Conservation (phyloP, 1,140 invertebrate species). For the Chionoecetes opilio region DNA sequence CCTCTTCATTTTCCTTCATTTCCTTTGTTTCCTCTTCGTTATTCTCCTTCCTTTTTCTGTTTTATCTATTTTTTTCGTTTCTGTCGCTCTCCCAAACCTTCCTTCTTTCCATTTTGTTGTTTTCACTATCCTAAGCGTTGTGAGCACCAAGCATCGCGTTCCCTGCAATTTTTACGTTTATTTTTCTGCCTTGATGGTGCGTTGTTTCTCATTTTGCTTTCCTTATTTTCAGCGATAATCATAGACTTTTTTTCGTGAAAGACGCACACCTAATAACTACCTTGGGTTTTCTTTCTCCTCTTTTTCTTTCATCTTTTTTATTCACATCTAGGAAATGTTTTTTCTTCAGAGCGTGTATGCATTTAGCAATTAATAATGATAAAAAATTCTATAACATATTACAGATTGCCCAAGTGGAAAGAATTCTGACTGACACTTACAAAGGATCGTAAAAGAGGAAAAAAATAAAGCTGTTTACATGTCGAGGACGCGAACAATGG, state of each 20-base stretch:
- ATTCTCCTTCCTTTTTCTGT: not conserved
- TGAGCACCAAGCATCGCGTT: not conserved
- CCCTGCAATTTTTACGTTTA: not conserved
- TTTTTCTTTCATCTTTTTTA: not conserved
- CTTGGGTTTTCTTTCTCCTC: not conserved
- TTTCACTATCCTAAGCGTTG: not conserved
- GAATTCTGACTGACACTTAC: not conserved
- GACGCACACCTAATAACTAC: not conserved
- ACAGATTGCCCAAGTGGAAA: not conserved
- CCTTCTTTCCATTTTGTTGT: not conserved
- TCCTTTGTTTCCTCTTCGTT: not conserved
- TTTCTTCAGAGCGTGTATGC: not conserved
- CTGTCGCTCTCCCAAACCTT: not conserved
- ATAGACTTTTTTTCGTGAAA: not conserved
- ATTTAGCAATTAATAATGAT: too few species aligned
- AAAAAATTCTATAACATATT: not conserved
- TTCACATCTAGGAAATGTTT: not conserved
- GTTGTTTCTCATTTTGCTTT: not conserved
- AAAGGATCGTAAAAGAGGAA: not conserved
- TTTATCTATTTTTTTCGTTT: not conserved
- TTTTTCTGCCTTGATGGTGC: not conserved
- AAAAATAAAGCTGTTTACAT: not conserved
- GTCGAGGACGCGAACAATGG: not conserved
- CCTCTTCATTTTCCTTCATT: not conserved
- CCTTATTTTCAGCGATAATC: not conserved